These are phyloP conservation scores for Drosophila eugracilis DNA, from an alignment of 1,140 invertebrate genomes.

Conservation along the genomic window DNA sequence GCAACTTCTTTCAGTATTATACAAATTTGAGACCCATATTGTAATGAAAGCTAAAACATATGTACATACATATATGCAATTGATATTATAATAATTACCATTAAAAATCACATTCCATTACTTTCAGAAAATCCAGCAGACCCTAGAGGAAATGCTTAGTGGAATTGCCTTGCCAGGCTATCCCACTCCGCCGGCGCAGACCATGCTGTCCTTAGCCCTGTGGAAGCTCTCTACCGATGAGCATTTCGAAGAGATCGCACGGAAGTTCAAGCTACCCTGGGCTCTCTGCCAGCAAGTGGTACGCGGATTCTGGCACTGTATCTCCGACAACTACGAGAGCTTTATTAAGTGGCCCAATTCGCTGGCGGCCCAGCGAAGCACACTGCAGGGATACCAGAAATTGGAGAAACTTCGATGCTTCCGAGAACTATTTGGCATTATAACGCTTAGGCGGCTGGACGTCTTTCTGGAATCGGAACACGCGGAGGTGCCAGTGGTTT, in stretches of 20 bases:
- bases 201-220: conserved; percentile 68
- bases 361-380: conserved; percentile 56
- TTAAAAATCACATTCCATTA: background rate
- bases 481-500: conserved; percentile 69
- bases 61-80: no score
- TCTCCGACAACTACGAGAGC: conserved; percentile 76
- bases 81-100: no score
- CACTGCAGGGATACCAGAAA: conserved; percentile 56
- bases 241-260: conserved; percentile 79
- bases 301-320: conserved; percentile 75
- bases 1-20: no score
- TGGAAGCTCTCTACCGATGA: conserved; percentile 83
- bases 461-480: conserved; percentile 77
- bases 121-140: conserved; percentile 58
- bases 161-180: conserved; percentile 42
- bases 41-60: no score
- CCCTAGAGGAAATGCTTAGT: conserved; percentile 33
- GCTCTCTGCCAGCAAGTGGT: conserved; percentile 69
- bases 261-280: conserved; percentile 72
- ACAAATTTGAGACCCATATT: no score
- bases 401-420: conserved; percentile 59
- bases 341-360: conserved; percentile 84
- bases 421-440: conserved; percentile 66
- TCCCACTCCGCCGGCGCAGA: conserved; percentile 55
- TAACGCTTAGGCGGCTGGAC: conserved; percentile 69